Evolutionary conservation across 1,140 invertebrate species (phyloP).

Genomic region (Drosophila setifemur): DNA sequence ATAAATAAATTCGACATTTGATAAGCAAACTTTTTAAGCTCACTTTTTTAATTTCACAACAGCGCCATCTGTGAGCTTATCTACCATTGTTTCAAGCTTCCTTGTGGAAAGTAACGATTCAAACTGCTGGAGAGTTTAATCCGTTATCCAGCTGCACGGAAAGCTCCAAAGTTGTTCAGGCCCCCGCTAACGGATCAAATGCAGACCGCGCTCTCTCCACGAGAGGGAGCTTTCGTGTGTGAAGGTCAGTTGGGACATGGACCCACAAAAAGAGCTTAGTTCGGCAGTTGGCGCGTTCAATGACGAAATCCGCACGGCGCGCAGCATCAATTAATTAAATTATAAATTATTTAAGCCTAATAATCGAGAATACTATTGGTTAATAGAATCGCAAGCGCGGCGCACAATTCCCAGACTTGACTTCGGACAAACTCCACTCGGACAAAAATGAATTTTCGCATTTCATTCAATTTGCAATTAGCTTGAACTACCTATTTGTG

Average conservation of each 20-base stretch:
- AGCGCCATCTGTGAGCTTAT: background rate
- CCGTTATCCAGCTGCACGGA: background rate
- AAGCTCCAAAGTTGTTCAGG: conserved; percentile 27
- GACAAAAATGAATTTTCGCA: conserved; percentile 43
- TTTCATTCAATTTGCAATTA: conserved; percentile 1
- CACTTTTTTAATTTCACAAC: background rate
- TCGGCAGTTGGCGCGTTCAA: conserved; percentile 63
- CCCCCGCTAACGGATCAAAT: background rate
- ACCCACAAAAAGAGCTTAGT: conserved; percentile 10
- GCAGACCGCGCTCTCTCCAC: background rate
- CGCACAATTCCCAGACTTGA: conserved; percentile 12
- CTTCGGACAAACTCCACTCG: conserved; percentile 13
- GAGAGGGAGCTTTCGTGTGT: conserved; percentile 19
- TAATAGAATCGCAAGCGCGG: background rate
- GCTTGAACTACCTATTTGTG: conserved; percentile 19
- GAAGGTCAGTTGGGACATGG: conserved; percentile 72
- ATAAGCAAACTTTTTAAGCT: background rate
- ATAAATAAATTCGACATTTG: background rate
- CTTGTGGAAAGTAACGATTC: too few relatives aligned
- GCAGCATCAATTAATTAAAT: conserved; percentile 40
- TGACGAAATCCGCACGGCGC: conserved; percentile 60
- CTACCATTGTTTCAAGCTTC: too few relatives aligned
- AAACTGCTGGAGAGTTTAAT: background rate
- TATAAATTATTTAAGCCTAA: conserved; percentile 3
- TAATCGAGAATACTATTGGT: background rate